Base-by-base conservation (phyloP, 1,140 invertebrate genomes). In the Theocolax elegans region DNA sequence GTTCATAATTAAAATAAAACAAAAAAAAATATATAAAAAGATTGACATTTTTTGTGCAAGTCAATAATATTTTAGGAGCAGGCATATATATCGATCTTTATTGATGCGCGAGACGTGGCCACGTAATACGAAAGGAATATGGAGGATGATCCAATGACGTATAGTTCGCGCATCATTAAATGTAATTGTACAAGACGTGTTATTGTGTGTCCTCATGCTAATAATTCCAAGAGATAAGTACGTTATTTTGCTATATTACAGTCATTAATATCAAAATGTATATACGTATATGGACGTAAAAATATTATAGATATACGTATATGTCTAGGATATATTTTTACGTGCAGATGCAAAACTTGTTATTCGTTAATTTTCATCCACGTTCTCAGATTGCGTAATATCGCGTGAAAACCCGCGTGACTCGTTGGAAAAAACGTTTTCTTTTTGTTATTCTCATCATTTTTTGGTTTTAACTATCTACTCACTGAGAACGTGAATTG, bases 161-260 rank as follows among this genome's bases (percentile, higher is more conserved):
- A 56, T 19, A 27, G 56, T n/a, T 56, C 62, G 46, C 56, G 54
- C 27, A 23, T 67, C 72, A 69, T 68, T 60, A 75, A 71, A 59
- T 58, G 15, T 70, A 59, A 72, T 74, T 71, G 65, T 70, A 67
- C 51, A 56, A 72, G 56, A 70, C 72, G 72, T 71, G 71, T 77
- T 76, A 79, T 75, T 72, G 56, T 60, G 35, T 42, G 73, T 74
- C 56, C 58, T 72, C 76, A 76, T 75, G 74, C 73, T 77, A 68
- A 74, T 76, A 74, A 74, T 75, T 75, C 73, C 71, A 76, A 72
- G 71, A 76, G 72, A 75, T 59, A 60, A 67, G 72, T 75, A 72
- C 74, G 74, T 76, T 77, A 75, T 77, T 77, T 76, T 74, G 25
- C 72, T 71, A 76, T 74, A 69, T 69, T 69, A 27, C 38, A 38